Conservation (phyloP, 2,797 vertebrate species). For the Pempheris klunzingeri region DNA sequence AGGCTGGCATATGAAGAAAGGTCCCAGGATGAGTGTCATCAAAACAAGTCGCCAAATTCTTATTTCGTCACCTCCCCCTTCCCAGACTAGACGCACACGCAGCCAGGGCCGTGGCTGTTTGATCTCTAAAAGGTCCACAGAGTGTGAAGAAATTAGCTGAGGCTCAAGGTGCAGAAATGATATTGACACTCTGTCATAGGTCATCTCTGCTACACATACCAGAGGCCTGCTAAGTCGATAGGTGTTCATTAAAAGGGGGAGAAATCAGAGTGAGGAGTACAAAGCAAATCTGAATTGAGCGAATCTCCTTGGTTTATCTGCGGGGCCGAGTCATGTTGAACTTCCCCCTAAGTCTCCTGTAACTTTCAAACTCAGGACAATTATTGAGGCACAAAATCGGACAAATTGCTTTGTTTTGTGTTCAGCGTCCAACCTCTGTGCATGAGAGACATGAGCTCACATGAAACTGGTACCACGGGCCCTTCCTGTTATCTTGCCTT, state of each 20-base stretch:
- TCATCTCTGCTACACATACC: constrained; percentile 59
- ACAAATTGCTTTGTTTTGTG: background rate
- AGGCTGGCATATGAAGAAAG: constrained; percentile 78
- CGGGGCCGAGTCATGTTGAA: constrained; percentile 16
- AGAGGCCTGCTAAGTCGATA: constrained; percentile 32
- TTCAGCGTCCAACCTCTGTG: background rate
- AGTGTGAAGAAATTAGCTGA: constrained; percentile 64
- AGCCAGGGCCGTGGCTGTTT: constrained; percentile 62
- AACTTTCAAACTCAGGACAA: constrained; percentile 25
- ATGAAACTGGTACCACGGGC: background rate
- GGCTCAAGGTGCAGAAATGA: constrained; percentile 64
- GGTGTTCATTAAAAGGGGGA: constrained; percentile 54
- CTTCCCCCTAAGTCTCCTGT: constrained; percentile 12
- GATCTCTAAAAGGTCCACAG: constrained; percentile 75
- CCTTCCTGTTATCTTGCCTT: background rate
- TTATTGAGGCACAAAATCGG: background rate
- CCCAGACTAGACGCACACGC: constrained; percentile 37
- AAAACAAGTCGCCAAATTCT: constrained; percentile 72
- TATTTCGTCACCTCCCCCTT: constrained; percentile 15
- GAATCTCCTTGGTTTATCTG: constrained; percentile 20
- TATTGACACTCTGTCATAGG: constrained; percentile 65
- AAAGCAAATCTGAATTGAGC: constrained; percentile 46
- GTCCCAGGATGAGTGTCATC: constrained; percentile 74
- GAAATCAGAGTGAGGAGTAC: constrained; percentile 45
- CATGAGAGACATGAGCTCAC: background rate